Conservation (phyloP, 2,888 invertebrate genomes). For the Xylophagus ater region DNA sequence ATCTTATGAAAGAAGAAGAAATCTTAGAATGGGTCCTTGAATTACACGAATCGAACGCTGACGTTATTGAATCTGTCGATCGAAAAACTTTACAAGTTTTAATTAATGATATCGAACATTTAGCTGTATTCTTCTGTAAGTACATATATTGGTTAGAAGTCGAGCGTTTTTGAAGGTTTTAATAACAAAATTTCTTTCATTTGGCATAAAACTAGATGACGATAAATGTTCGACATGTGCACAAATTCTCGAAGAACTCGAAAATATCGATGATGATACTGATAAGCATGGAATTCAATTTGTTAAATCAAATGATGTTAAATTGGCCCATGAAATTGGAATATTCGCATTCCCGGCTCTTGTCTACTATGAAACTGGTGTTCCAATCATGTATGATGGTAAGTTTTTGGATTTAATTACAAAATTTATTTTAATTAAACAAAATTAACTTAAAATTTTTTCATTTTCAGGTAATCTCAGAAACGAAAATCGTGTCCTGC, state of each 20-base stretch:
- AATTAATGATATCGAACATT: constrained; percentile 80
- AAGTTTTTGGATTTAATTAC: constrained; percentile 37
- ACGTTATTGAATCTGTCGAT: constrained; percentile 84
- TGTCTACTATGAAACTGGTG: constrained; percentile 87
- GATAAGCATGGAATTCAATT: constrained; percentile 89
- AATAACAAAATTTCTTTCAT: too few relatives aligned
- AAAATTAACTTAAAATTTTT: constrained; percentile 20
- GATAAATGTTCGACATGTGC: constrained; percentile 78
- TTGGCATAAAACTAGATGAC: too few relatives aligned
- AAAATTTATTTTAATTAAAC: constrained; percentile 1
- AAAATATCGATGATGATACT: constrained; percentile 86
- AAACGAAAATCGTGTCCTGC: constrained; percentile 89
- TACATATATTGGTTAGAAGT: too few relatives aligned
- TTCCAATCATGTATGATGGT: constrained; percentile 93
- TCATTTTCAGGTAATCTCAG: constrained; percentile 73
- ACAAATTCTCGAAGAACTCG: constrained; percentile 74
- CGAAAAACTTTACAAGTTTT: constrained; percentile 80
- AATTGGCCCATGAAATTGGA: constrained; percentile 80
- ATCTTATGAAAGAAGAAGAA: constrained; percentile 83
- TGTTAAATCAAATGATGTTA: constrained; percentile 83
- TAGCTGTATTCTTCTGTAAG: constrained; percentile 88
- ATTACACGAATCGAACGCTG: constrained; percentile 70
- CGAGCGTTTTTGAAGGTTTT: too few relatives aligned
- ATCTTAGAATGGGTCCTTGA: constrained; percentile 84
- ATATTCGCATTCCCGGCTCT: constrained; percentile 86